Percentiles rank a stretch among this genome's conserved stretches.
phyloP scores from a whole-genome alignment of 2,888 invertebrate species.

The Bimastos eiseni region DNA sequence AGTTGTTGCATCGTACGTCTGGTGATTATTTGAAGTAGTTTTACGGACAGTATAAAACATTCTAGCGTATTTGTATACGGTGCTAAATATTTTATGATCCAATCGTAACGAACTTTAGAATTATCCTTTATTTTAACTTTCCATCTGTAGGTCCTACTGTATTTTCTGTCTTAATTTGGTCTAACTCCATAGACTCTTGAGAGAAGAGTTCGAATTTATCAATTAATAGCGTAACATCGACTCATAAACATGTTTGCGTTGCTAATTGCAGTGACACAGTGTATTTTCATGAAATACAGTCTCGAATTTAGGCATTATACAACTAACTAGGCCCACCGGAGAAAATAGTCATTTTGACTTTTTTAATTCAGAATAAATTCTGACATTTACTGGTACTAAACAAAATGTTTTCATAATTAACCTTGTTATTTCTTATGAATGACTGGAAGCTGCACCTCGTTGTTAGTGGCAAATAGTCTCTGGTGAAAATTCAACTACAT shows the following conservation, averaged over 20 bases:
- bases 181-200: neutral
- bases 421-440: too few species aligned
- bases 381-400: neutral
- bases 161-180: neutral
- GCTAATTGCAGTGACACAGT: neutral
- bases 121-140: neutral
- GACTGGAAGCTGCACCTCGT: too few species aligned
- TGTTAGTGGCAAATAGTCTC: too few species aligned
- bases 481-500: too few species aligned
- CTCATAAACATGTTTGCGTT: too few species aligned
- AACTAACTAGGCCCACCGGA: too few species aligned
- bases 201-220: neutral
- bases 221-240: neutral
- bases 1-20: too few species aligned
- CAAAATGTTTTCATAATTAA: neutral
- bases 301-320: too few species aligned
- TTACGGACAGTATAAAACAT: neutral
- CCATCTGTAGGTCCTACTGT: neutral
- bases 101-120: neutral
- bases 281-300: neutral
- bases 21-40: neutral
- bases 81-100: neutral
- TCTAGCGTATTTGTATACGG: neutral
- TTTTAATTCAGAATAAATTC: neutral
- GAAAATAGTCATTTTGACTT: neutral